Conservation (phyloP, 2,113 vertebrate genomes). For the Percina caprodes region DNA sequence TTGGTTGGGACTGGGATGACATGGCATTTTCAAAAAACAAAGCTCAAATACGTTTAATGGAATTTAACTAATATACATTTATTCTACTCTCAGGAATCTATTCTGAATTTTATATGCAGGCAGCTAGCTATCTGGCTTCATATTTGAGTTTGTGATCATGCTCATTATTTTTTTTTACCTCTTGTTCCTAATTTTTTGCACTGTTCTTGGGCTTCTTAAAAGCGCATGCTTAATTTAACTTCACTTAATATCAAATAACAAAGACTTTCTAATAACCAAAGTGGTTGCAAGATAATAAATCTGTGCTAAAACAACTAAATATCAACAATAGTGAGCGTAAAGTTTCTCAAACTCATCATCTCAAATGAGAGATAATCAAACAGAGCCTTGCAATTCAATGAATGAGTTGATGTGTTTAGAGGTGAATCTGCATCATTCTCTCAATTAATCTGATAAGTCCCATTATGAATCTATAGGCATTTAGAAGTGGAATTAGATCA, state of each 20-base stretch:
- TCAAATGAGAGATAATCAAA: conserved; percentile 14
- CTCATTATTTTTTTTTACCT: not conserved
- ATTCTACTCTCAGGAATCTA: not conserved
- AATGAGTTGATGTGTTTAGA: conserved; percentile 21
- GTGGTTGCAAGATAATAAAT: not conserved
- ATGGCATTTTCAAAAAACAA: conserved; percentile 39
- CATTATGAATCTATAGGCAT: conserved; percentile 44
- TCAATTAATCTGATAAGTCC: conserved; percentile 47
- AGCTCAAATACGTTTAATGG: conserved; percentile 35
- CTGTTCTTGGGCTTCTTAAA: not conserved
- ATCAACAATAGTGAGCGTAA: not conserved
- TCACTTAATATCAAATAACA: not conserved
- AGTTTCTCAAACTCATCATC: not conserved
- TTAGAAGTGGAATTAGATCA: conserved; percentile 43
- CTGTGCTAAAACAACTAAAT: not conserved
- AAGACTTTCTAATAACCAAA: not conserved
- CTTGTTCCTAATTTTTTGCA: not conserved
- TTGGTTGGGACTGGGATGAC: conserved; percentile 19
- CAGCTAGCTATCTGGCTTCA: not conserved
- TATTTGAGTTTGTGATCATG: not conserved
- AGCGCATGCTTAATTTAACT: not conserved
- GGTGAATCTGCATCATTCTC: conserved; percentile 40
- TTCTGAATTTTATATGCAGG: not conserved
- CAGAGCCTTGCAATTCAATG: not conserved
- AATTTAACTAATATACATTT: conserved; percentile 15